A percentile compares a stretch with the other conserved stretches of the same genome.
phyloP scores from a whole-genome alignment of 2,888 invertebrate species.

The Gibbula magus region DNA sequence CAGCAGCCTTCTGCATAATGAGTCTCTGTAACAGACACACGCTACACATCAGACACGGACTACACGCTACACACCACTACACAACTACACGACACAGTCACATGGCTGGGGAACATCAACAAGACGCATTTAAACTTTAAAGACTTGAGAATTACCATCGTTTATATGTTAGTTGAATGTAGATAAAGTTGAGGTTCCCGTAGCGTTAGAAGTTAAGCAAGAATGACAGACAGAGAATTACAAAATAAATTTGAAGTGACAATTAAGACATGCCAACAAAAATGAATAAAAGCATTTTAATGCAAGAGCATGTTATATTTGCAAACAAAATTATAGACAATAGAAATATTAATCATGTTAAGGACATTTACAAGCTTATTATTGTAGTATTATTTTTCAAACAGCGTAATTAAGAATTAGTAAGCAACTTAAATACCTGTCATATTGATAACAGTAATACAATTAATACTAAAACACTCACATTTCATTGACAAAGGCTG shows the following conservation, averaged over 20 bases:
- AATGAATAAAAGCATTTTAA: constrained; percentile 16
- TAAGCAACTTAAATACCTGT: constrained; percentile 19
- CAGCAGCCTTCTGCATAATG: constrained; percentile 99
- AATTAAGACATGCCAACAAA: constrained; percentile 19
- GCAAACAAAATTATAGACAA: constrained; percentile 23
- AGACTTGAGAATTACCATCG: too few relatives aligned
- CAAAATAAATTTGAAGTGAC: constrained; percentile 9
- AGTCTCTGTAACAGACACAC: constrained; percentile 83
- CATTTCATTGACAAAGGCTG: not conserved
- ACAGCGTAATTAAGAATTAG: constrained; percentile 20
- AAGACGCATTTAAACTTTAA: not conserved
- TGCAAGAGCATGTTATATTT: constrained; percentile 22
- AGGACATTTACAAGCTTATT: constrained; percentile 21
- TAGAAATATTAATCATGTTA: constrained; percentile 3
- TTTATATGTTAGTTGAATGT: too few relatives aligned
- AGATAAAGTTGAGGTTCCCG: too few relatives aligned
- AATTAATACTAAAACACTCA: constrained; percentile 24
- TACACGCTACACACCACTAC: not conserved
- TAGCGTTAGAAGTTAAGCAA: too few relatives aligned
- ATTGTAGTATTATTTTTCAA: constrained; percentile 20
- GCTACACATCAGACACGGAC: not conserved
- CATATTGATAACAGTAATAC: not conserved
- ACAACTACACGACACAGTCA: not conserved
- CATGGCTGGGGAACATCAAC: constrained; percentile 1
- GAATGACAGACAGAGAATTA: constrained; percentile 11